Base-by-base conservation (phyloP, 2,113 vertebrate species). In the Dasyornis broadbenti region DNA sequence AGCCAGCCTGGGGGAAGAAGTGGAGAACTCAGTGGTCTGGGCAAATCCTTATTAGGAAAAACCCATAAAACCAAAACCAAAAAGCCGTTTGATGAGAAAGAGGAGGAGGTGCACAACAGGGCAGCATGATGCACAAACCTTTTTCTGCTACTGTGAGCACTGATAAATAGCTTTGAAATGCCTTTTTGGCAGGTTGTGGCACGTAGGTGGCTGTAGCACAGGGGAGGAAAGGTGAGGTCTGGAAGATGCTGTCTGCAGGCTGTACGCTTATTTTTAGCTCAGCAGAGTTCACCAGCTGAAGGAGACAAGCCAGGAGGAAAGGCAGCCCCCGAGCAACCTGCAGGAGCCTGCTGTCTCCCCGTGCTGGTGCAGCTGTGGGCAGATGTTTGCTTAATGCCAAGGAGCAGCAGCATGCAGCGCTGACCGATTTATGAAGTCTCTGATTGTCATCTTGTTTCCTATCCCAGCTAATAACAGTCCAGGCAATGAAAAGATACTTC, bases 1-100 rank as follows among this genome's bases (percentile, higher is more conserved):
- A 94, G 92, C 96, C 90, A 96, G 93, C 96, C 93, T 64, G 15
- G 45, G 86, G 95, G 90, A 92, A 95, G 77, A 71, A 94, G 75
- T 39, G 10, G 82, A 69, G 30, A 31, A 57, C 50, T 70, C 65
- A 65, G 79, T 44, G 33, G 53, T 44, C 40, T 23, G 49, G 86
- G 47, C 16, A 40, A 81, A 88, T 94, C 75, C 44, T 96, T 89
- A 47, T 54, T 81, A 93, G 82, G 59, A 69, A 90, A 92, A 91
- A 82, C 37, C 27, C 45, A 35, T 80, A 83, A 91, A 96, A 94
- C 49, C 47, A 70, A 66, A 97, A 86, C 86, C 40, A 59, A 73
- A 64, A 83, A 90, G 22, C 44, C 8, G 3, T 86, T 8, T 26
- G 53, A 87, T 76, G 35, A 89, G 66, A 44, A 72, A 86, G 60